Base-by-base conservation (phyloP, 1,140 invertebrate species). In the Saxidomus purpurata region DNA sequence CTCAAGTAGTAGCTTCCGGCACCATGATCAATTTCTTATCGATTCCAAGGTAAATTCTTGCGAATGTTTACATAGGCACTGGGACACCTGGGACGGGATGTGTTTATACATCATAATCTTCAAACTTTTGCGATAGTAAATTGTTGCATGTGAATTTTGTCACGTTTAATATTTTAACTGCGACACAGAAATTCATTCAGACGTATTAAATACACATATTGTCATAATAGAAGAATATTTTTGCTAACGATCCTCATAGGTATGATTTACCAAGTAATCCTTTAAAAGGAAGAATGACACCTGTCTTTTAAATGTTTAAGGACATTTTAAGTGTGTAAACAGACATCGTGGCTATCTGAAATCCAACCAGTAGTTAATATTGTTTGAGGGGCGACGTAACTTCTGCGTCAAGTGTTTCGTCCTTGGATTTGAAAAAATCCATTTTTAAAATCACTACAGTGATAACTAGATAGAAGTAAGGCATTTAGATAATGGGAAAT, bases 281-380 rank as follows among this genome's bases (percentile, higher is more conserved):
- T 63, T 63, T 63, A 55, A 55, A 19, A 25, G 59, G n/a, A 28
- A 63, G 59, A 71, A 15, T 71, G 67, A 71, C 67, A 71, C 67
- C 67, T 71, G 67, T 71, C 67, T 36, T 71, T 31, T 71, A 40
- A 40, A 71, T 71, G 17, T 40, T 38, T 71, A 71, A 71, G 67
- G 67, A 71, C 67, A 38, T 38, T 1, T 4, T 15, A 71, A 71
- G 31, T 71, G 61, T 25, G 67, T 71, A 71, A 71, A 38, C 67
- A 71, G 67, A 71, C 67, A 71, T 36, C 38, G 36, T 38, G 67
- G 34, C 67, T 15, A 71, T 38, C 9, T 36, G 17, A 28, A 67
- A 38, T 71, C 11, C 17, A 22, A 38, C 22, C 38, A 71, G 34
- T 71, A 71, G 59, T 63, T 38, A 19, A 36, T 71, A 71, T 71